A percentile compares a stretch with the other conserved stretches of the same genome.
Evolutionary conservation across 37 sponge, comb jelly and placozoan genomes (phyloP).

Genomic region (Tethya wilhelma): DNA sequence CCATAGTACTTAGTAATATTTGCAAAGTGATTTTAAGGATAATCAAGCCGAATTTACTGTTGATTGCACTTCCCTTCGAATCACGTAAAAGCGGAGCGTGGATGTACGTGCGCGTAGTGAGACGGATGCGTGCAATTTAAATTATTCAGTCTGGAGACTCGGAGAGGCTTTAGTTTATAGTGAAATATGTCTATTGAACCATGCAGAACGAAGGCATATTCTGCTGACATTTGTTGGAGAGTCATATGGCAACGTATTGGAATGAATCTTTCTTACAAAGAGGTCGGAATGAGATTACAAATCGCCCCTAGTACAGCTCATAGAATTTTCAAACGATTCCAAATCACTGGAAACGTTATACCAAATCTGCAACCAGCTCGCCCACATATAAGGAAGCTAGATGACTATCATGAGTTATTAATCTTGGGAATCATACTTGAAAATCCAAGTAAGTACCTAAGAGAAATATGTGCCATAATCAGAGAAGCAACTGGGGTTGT

Average conservation of each 20-base stretch:
- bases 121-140: background rate
- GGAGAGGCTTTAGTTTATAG: no score
- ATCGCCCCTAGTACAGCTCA: slow-evolving; percentile 51
- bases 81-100: no score
- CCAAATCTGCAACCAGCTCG: background rate
- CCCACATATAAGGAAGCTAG: background rate
- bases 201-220: slow-evolving; percentile 20
- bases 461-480: slow-evolving; percentile 34
- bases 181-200: slow-evolving; percentile 30
- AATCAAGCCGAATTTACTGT: no score
- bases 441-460: slow-evolving; percentile 46
- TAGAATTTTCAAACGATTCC: slow-evolving; percentile 29
- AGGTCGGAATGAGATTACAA: slow-evolving; percentile 16
- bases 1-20: no score
- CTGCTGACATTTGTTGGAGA: slow-evolving; percentile 46
- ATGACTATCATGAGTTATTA: slow-evolving; percentile 52
- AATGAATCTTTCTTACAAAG: slow-evolving; percentile 20
- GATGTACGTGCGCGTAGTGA: background rate
- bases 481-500: slow-evolving; percentile 16
- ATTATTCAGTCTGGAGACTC: no score
- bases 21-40: background rate
- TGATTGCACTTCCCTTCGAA: slow-evolving; percentile 4
- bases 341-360: slow-evolving; percentile 10
- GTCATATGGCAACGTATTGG: slow-evolving; percentile 48
- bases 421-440: slow-evolving; percentile 26